Base-by-base conservation (phyloP, 2,888 invertebrate species). In the Athripsodes cinereus region DNA sequence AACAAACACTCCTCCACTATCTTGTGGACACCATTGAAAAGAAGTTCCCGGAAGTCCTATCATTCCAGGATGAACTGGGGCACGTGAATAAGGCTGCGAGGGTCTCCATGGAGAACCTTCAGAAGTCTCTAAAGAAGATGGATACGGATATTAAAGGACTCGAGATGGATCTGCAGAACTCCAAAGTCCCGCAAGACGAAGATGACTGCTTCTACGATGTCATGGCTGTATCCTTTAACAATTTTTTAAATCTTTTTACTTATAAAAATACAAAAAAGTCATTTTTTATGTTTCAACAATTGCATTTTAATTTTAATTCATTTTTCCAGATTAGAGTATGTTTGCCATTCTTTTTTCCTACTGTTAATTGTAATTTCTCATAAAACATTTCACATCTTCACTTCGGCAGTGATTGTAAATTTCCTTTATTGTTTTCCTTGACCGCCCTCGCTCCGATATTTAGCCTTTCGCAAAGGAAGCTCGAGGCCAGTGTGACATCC, bases 21-120 rank as follows among this genome's bases (percentile, higher is more conserved):
- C 74, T 99, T 56, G 93, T 89, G 0, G 89, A 94, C 64, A 87
- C 89, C 0, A 85, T 95, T 59, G 95, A 97, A 71, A 83, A 78
- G 57, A 93, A 95, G 67, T 92, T 92, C 72, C 91, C 94, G 0
- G 95, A 96, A 53, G 82, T 88, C 21, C 71, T 94, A 13, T 85
- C 75, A 57, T 96, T 96, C 68, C 80, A 84, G 1, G 93, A 93
- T 64, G 97, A 97, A 70, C 81, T 97, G 71, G 84, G 90, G 2
- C 96, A 98, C 69, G 84, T 96, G 13, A 93, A 95, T 71, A 83
- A 85, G 83, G 96, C 97, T 20, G 90, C 93, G 22, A 80, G 91
- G 0, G 91, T 92, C 0, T 92, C 92, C 0, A 78, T 90, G 71
- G 92, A 93, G 71, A 85, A 83, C 59, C 82, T 92, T 46, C 90